Conservation (phyloP, 2,888 invertebrate species). For the Acronicta leporina region DNA sequence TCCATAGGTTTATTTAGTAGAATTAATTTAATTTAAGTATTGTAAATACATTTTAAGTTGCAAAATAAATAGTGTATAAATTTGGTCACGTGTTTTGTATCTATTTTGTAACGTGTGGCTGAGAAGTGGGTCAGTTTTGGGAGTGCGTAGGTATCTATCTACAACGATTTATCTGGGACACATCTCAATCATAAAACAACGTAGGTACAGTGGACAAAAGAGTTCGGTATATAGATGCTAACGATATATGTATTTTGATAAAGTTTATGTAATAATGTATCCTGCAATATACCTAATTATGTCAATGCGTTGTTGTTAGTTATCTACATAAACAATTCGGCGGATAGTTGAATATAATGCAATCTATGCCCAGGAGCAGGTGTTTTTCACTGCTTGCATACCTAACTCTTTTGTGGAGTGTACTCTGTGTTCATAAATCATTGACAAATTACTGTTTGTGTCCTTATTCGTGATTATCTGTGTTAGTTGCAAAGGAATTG, state of each 20-base stretch:
- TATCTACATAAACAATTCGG: too few relatives aligned
- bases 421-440: constrained; percentile 25
- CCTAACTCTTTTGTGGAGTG: not conserved
- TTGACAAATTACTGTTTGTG: constrained; percentile 37
- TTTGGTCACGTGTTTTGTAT: constrained; percentile 42
- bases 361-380: too few relatives aligned
- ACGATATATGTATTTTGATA: too few relatives aligned
- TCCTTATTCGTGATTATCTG: constrained; percentile 25
- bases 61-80: constrained; percentile 45
- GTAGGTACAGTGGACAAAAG: not conserved
- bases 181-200: constrained; percentile 39
- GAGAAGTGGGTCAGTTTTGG: constrained; percentile 50
- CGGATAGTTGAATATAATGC: too few relatives aligned
- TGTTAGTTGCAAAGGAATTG: constrained; percentile 32
- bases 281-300: too few relatives aligned
- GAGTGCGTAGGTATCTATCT: constrained; percentile 32
- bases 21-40: constrained; percentile 27
- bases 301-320: too few relatives aligned
- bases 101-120: constrained; percentile 14
- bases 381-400: too few relatives aligned
- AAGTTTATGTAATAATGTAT: too few relatives aligned
- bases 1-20: constrained; percentile 29
- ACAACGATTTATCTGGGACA: constrained; percentile 50
- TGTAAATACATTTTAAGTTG: constrained; percentile 54
- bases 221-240: too few relatives aligned